Percentiles rank a stretch among this genome's conserved stretches.
phyloP scores from a whole-genome alignment of 2,113 vertebrate species.

The Suncus etruscus region DNA sequence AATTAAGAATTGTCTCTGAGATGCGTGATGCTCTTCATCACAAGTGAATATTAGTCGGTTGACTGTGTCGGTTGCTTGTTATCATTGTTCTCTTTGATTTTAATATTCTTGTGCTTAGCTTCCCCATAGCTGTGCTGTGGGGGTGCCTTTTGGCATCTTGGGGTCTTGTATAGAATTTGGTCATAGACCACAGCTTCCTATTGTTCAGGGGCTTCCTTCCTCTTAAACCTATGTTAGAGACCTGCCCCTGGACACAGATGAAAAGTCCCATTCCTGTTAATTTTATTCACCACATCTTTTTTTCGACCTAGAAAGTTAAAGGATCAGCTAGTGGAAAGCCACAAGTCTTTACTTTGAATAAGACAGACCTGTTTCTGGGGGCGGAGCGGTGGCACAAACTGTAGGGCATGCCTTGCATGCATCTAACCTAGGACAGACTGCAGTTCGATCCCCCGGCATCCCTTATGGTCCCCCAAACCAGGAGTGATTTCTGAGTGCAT shows the following conservation, averaged over 20 bases:
- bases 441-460: too few relatives aligned
- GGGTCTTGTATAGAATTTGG: not conserved
- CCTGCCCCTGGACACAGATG: not conserved
- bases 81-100: not conserved
- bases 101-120: not conserved
- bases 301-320: not conserved
- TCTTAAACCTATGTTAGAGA: too few relatives aligned
- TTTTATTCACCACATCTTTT: not conserved
- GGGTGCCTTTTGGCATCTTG: too few relatives aligned
- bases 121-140: not conserved
- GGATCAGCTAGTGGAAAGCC: not conserved
- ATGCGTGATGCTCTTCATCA: slow-evolving; percentile 27
- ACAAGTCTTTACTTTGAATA: not conserved
- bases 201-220: not conserved
- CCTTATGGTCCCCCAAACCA: too few relatives aligned
- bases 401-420: too few relatives aligned
- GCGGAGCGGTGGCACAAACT: too few relatives aligned
- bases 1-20: slow-evolving; percentile 22
- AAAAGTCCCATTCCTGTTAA: not conserved
- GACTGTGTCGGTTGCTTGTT: not conserved
- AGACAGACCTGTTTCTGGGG: not conserved
- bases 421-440: too few relatives aligned
- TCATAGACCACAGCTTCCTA: not conserved
- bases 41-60: not conserved
- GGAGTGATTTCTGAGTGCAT: too few relatives aligned